Evolutionary conservation across 2,797 vertebrate species (phyloP).

Genomic region (Pelodytes ibericus): DNA sequence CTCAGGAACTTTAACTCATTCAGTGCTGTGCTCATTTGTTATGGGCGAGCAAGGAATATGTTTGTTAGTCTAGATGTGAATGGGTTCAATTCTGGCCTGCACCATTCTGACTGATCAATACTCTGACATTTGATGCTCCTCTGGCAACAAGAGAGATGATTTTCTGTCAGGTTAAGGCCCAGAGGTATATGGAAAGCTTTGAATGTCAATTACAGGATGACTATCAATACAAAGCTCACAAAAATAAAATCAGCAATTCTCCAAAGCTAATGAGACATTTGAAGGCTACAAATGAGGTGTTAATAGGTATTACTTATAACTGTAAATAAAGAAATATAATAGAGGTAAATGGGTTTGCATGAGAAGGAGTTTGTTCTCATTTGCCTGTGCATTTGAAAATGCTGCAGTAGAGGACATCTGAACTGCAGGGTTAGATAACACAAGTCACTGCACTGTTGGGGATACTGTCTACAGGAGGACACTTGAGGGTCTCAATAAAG

Average conservation of each 20-base stretch:
- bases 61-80: neutral
- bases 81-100: conserved; percentile 41
- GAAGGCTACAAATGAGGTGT: conserved; percentile 26
- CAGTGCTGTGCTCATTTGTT: neutral
- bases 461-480: no score
- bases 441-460: no score
- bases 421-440: no score
- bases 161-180: conserved; percentile 34
- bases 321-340: neutral
- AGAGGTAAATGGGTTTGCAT: no score
- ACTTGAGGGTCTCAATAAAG: no score
- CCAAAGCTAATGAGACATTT: conserved; percentile 19
- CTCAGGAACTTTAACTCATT: conserved; percentile 31
- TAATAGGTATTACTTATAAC: conserved; percentile 1
- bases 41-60: neutral
- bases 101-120: conserved; percentile 35
- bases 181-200: conserved; percentile 18
- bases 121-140: conserved; percentile 15
- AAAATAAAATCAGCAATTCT: conserved; percentile 40
- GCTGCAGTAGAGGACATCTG: no score
- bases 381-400: no score
- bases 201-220: conserved; percentile 27
- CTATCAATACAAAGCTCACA: conserved; percentile 23
- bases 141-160: conserved; percentile 14
- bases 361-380: no score